phyloP scores from a whole-genome alignment of 1,140 invertebrate genomes.

The Nasonia giraulti region DNA sequence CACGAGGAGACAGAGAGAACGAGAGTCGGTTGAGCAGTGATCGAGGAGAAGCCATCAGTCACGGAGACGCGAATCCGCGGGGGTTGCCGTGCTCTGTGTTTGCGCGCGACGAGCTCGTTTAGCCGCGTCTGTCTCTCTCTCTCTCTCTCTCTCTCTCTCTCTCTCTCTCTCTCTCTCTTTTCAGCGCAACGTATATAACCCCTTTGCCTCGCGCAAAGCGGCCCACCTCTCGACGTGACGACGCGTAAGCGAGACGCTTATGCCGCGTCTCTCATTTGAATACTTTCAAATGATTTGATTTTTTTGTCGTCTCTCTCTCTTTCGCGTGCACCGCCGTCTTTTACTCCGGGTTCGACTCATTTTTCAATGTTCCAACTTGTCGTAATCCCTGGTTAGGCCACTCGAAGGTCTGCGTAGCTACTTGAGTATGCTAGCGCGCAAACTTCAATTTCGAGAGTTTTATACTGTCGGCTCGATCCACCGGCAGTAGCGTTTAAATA shows the following conservation, averaged over 20 bases:
- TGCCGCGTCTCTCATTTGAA: conserved; percentile 43
- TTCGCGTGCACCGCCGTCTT: background rate
- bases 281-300: conserved; percentile 46
- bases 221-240: conserved; percentile 51
- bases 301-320: background rate
- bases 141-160: background rate
- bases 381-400: background rate
- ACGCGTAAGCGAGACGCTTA: conserved; percentile 49
- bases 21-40: conserved; percentile 62
- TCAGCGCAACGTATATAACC: conserved; percentile 37
- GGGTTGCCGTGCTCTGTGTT: conserved; percentile 55
- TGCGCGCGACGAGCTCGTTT: conserved; percentile 62
- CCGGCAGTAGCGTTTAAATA: background rate
- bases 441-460: too few relatives aligned
- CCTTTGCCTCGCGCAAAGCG: conserved; percentile 26
- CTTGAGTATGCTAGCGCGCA: background rate
- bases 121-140: conserved; percentile 50
- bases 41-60: conserved; percentile 71
- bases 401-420: background rate
- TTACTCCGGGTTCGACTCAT: background rate
- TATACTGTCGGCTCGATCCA: too few relatives aligned
- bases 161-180: background rate
- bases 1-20: conserved; percentile 5
- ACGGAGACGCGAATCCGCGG: conserved; percentile 62
- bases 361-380: conserved; percentile 6